phyloP scores from a whole-genome alignment of 2,113 vertebrate genomes.

The Scomber japonicus region DNA sequence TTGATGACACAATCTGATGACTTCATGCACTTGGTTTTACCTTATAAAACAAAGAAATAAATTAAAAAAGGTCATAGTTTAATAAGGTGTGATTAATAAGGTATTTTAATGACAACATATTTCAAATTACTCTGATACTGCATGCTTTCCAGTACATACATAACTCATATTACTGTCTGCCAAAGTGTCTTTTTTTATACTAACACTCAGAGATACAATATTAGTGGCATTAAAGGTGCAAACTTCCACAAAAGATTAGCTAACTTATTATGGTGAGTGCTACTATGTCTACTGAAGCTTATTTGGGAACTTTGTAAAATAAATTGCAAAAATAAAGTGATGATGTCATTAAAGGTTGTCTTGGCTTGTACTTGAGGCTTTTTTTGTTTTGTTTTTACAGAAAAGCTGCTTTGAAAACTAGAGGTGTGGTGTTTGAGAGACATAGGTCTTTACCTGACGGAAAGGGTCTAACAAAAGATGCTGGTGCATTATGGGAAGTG shows the following conservation, averaged over 20 bases:
- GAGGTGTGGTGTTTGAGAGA: too few relatives aligned
- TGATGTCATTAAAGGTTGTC: too few relatives aligned
- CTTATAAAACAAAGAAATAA: conserved; percentile 78
- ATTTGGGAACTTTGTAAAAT: too few relatives aligned
- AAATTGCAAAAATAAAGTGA: too few relatives aligned
- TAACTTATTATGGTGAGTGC: background rate
- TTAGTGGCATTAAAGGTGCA: background rate
- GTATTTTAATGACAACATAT: background rate
- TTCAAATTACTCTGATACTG: background rate
- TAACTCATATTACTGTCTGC: background rate
- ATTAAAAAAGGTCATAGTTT: background rate
- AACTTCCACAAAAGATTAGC: background rate
- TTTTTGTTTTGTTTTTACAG: too few relatives aligned
- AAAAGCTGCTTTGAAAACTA: too few relatives aligned
- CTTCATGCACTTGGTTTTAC: conserved; percentile 99
- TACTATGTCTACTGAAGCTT: too few relatives aligned
- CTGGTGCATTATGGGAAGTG: too few relatives aligned
- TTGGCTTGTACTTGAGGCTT: too few relatives aligned
- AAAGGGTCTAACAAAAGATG: too few relatives aligned
- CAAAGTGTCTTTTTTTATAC: background rate
- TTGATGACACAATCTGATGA: conserved; percentile 98
- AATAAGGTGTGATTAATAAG: background rate
- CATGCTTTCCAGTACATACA: too few relatives aligned
- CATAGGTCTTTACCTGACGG: too few relatives aligned
- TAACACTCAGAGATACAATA: background rate